Evolutionary conservation across 2,113 vertebrate genomes (phyloP).

Genomic region (Condylura cristata): DNA sequence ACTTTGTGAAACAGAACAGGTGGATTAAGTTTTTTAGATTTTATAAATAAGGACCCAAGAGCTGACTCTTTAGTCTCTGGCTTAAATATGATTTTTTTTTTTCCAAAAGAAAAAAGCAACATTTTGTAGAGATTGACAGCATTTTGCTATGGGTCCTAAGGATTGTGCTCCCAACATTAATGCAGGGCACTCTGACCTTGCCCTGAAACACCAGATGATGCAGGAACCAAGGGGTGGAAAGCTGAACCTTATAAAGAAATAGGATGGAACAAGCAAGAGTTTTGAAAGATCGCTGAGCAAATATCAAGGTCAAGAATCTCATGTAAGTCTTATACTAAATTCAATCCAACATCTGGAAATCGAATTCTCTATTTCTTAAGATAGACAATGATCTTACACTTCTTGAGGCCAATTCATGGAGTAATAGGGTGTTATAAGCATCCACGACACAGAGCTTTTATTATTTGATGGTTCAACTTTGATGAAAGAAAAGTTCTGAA

Average conservation of each 20-base stretch:
- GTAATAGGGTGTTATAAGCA: conserved; percentile 4
- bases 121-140: conserved; percentile 23
- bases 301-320: conserved; percentile 57
- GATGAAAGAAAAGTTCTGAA: conserved; percentile 68
- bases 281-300: conserved; percentile 49
- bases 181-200: background rate
- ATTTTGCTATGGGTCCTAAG: background rate
- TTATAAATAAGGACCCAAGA: background rate
- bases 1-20: background rate
- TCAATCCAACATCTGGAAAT: conserved; percentile 66
- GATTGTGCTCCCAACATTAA: background rate
- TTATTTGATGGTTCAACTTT: conserved; percentile 31
- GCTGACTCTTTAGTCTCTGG: background rate
- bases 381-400: conserved; percentile 50
- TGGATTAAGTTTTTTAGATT: conserved; percentile 32
- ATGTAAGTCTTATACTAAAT: conserved; percentile 58
- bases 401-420: conserved; percentile 40
- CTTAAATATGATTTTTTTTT: background rate
- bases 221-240: conserved; percentile 1
- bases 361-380: conserved; percentile 67
- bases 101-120: conserved; percentile 31
- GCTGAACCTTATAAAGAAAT: conserved; percentile 27
- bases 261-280: conserved; percentile 4
- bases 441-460: conserved; percentile 43
- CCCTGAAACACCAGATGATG: background rate